Evolutionary conservation across 2,888 invertebrate genomes (phyloP).

Genomic region (Thereva nobilitata): DNA sequence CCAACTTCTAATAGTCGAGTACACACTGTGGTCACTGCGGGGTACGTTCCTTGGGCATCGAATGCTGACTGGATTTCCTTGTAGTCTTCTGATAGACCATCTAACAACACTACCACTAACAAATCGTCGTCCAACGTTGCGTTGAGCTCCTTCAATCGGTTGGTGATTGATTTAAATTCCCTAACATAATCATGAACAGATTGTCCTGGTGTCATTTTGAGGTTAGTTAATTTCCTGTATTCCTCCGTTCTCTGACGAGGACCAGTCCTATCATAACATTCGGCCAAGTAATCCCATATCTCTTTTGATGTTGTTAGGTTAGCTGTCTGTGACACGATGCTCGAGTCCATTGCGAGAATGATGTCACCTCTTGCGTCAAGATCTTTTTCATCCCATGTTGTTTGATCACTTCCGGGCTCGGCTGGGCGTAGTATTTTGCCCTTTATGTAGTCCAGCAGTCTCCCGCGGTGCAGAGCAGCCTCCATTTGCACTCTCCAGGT

Average conservation of each 20-base stretch:
- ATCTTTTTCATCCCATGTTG: too few relatives aligned
- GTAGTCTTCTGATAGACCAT: conserved; percentile 34
- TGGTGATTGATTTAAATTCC: conserved; percentile 25
- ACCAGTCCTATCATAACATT: not conserved
- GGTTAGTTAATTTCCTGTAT: conserved; percentile 9
- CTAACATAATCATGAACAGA: conserved; percentile 20
- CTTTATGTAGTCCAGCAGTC: too few relatives aligned
- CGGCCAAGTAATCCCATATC: conserved; percentile 16
- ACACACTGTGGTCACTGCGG: conserved; percentile 16
- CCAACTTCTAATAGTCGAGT: conserved; percentile 33
- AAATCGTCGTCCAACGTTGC: conserved; percentile 34
- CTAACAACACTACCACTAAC: conserved; percentile 28
- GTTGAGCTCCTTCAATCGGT: conserved; percentile 22
- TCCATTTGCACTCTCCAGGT: conserved; percentile 25
- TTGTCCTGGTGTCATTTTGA: conserved; percentile 6
- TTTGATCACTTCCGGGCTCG: too few relatives aligned
- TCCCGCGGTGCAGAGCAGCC: not conserved
- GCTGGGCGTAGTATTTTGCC: too few relatives aligned
- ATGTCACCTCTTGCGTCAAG: too few relatives aligned
- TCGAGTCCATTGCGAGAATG: too few relatives aligned
- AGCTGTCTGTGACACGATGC: conserved; percentile 5
- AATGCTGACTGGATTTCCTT: conserved; percentile 23
- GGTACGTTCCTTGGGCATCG: conserved; percentile 31
- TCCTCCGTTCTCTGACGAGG: conserved; percentile 10
- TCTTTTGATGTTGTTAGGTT: conserved; percentile 19